Evolutionary conservation across 2,113 vertebrate species (phyloP).

Genomic region (Aegithalos caudatus): DNA sequence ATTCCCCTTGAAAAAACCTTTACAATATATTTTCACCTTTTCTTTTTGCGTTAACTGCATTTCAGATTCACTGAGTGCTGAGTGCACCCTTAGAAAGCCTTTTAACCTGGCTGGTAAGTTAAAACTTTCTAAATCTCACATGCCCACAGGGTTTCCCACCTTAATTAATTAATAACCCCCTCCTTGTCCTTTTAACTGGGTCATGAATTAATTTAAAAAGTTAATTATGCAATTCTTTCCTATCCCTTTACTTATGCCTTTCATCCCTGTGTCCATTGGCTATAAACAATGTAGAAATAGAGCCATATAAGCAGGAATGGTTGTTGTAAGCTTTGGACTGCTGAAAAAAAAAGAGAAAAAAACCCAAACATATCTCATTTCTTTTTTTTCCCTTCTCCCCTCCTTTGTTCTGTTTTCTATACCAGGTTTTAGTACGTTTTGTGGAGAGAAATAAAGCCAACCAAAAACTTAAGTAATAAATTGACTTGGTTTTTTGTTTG

Average conservation of each 20-base stretch:
- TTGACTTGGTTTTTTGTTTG: too few species aligned
- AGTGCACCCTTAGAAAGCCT: conserved; percentile 54
- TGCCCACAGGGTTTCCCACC: conserved; percentile 68
- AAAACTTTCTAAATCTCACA: conserved; percentile 67
- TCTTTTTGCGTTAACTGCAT: conserved; percentile 42
- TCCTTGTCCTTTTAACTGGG: conserved; percentile 73
- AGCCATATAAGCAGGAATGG: neutral
- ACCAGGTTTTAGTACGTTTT: neutral
- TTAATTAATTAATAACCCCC: conserved; percentile 74
- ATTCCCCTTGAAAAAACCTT: conserved; percentile 55
- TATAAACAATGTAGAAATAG: conserved; percentile 60
- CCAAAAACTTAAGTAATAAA: neutral
- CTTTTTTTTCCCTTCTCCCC: neutral
- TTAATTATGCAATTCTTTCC: conserved; percentile 71
- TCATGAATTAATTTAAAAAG: conserved; percentile 74
- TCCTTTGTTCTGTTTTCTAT: neutral
- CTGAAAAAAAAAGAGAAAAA: neutral
- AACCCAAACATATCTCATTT: neutral
- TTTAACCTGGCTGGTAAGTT: conserved; percentile 70
- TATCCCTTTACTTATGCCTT: conserved; percentile 54
- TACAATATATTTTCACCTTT: conserved; percentile 51
- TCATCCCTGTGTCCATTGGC: conserved; percentile 54
- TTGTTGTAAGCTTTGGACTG: neutral
- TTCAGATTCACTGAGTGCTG: conserved; percentile 27
- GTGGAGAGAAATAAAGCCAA: neutral